Base-by-base conservation (phyloP, 2,113 vertebrate genomes). In the Onychostruthus taczanowskii region DNA sequence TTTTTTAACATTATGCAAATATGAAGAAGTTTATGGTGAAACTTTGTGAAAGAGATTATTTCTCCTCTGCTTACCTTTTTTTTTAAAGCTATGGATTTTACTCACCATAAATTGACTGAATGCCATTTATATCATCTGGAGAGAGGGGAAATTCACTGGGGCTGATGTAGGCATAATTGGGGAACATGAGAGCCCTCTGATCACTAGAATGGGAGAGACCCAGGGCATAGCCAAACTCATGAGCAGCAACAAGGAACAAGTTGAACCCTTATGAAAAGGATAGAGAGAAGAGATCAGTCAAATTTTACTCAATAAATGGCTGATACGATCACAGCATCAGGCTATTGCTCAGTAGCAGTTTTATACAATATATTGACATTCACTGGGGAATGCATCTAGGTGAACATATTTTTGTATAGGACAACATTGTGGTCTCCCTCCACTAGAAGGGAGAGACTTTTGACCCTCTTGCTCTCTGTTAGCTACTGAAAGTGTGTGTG, bases 51-150 rank as follows among this genome's bases (percentile, higher is more conserved):
- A 67, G 81, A 89, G 24, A n/a, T 58, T 52, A 46, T 89, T 94
- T 91, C 6, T 46, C 15, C 69, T 46, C 39, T 30, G 7, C 13
- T 91, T 76, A 6, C 24, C 22, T 30, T 15, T 41, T 43, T 63
- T 59, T 70, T 14, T 41, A 13, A 55, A 93, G 46, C 66, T 31
- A 24, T 35, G 12, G 5, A 78, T 67, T 75, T 85, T 91, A 91
- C 98, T 97, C 47, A 99, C 99, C 99, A 19, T 99, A 99, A 83
- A 99, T 98, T 56, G 98, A 98, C 89, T 99, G 99, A 94, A 99
- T 99, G 79, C 98, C 98, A 1, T 41, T 93, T 90, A 99, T 95
- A 44, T 99, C 99, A 56, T 99, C 99, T 50, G 80, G 95, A 79
- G 98, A 98, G 43, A 99, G 98, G 28, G 97, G 90, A 18, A 98